Conservation (phyloP, 92 coral and sea anemone genomes). For the Phenganax marumi region DNA sequence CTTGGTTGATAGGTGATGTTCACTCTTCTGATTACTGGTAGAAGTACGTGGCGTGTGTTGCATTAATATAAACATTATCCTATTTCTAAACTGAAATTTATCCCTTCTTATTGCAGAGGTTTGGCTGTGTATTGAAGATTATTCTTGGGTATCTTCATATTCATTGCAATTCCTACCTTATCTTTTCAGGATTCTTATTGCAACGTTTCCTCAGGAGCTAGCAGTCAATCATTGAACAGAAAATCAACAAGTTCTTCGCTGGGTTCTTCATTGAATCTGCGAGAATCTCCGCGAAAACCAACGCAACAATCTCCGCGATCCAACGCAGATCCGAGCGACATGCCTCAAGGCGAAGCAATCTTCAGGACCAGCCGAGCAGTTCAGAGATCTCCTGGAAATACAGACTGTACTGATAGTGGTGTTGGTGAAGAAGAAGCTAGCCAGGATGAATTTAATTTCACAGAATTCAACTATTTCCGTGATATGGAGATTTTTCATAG, state of each 20-base stretch:
- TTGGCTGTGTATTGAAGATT: not conserved
- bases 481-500: constrained; percentile 71
- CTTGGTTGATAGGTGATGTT: no score
- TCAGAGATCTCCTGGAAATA: not conserved
- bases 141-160: not conserved
- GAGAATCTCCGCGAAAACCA: not conserved
- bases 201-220: constrained; percentile 27
- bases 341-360: constrained; percentile 15
- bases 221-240: constrained; percentile 39
- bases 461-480: constrained; percentile 74
- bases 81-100: no score
- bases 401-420: constrained; percentile 21
- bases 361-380: not conserved
- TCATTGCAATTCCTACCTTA: not conserved
- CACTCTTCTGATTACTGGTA: not conserved
- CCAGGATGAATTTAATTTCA: constrained; percentile 66
- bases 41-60: not conserved
- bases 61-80: no score
- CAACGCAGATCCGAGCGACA: not conserved
- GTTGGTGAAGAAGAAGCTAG: constrained; percentile 23
- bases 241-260: constrained; percentile 29
- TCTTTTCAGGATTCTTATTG: not conserved
- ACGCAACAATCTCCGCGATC: not conserved
- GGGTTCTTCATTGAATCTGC: constrained; percentile 14
- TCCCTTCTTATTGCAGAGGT: no score